These are phyloP conservation scores for Perccottus glenii DNA, from an alignment of 2,113 vertebrate species.

Conservation along the genomic window DNA sequence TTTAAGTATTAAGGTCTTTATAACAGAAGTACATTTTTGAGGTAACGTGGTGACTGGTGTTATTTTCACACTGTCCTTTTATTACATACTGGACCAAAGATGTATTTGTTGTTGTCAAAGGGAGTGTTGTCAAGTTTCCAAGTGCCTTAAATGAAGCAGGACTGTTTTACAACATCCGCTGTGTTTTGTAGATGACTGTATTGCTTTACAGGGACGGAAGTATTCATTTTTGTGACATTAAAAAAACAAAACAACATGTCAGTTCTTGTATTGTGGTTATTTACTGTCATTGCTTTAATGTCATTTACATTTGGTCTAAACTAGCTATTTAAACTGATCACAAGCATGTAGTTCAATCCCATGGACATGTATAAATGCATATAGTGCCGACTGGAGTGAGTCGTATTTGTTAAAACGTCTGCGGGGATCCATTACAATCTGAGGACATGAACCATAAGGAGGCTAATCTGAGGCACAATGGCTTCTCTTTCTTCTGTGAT, in stretches of 20 bases:
- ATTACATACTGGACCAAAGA: constrained; percentile 80
- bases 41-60: constrained; percentile 54
- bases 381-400: constrained; percentile 53
- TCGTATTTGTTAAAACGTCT: constrained; percentile 61
- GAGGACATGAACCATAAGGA: constrained; percentile 77
- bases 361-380: constrained; percentile 51
- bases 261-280: constrained; percentile 63
- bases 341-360: constrained; percentile 36
- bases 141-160: constrained; percentile 79
- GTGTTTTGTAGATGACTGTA: constrained; percentile 70
- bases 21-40: constrained; percentile 61
- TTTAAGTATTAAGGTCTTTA: constrained; percentile 57
- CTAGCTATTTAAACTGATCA: constrained; percentile 29
- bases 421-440: constrained; percentile 76
- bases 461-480: constrained; percentile 79
- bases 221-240: constrained; percentile 77
- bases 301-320: constrained; percentile 23
- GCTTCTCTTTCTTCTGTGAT: constrained; percentile 73
- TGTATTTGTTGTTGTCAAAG: constrained; percentile 71
- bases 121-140: constrained; percentile 75
- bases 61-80: constrained; percentile 72
- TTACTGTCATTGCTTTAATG: constrained; percentile 29
- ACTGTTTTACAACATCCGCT: constrained; percentile 59
- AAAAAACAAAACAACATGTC: constrained; percentile 65
- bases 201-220: constrained; percentile 74